phyloP scores from a whole-genome alignment of 2,888 invertebrate genomes.

The Hemaris fuciformis region DNA sequence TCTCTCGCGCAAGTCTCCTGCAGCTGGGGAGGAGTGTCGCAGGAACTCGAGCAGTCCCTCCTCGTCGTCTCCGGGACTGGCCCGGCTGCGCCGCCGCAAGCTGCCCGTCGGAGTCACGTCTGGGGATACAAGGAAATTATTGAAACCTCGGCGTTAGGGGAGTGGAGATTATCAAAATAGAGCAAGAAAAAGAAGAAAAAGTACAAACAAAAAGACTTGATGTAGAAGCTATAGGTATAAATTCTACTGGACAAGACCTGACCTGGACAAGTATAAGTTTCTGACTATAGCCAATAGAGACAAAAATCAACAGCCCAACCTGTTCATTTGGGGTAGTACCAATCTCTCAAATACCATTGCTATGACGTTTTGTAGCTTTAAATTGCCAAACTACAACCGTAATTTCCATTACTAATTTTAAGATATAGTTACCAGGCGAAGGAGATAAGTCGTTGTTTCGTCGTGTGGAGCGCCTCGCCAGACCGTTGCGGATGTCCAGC shows the following conservation, averaged over 20 bases:
- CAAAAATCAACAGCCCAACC: too few relatives aligned
- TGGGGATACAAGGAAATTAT: slow-evolving; percentile 31
- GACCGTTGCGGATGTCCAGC: slow-evolving; percentile 86
- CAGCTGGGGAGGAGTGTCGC: slow-evolving; percentile 85
- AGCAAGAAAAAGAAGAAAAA: too few relatives aligned
- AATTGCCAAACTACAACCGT: too few relatives aligned
- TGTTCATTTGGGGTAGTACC: too few relatives aligned
- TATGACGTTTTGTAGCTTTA: background rate
- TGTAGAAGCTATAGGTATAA: too few relatives aligned
- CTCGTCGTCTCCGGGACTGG: slow-evolving; percentile 89
- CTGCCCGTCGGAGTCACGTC: slow-evolving; percentile 96
- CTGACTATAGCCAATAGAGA: too few relatives aligned
- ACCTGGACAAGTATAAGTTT: background rate
- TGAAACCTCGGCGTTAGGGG: too few relatives aligned
- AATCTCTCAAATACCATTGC: too few relatives aligned
- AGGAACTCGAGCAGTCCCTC: slow-evolving; percentile 93
- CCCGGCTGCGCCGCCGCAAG: slow-evolving; percentile 88
- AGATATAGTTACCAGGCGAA: slow-evolving; percentile 54
- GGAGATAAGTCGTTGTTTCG: slow-evolving; percentile 61
- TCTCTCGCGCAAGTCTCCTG: slow-evolving; percentile 87
- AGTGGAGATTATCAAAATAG: too few relatives aligned
- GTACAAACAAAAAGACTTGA: too few relatives aligned
- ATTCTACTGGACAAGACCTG: too few relatives aligned
- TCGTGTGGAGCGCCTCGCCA: slow-evolving; percentile 76
- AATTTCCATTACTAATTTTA: too few relatives aligned